Conservation (phyloP, 1,140 invertebrate genomes). For the Drosophila mauritiana region DNA sequence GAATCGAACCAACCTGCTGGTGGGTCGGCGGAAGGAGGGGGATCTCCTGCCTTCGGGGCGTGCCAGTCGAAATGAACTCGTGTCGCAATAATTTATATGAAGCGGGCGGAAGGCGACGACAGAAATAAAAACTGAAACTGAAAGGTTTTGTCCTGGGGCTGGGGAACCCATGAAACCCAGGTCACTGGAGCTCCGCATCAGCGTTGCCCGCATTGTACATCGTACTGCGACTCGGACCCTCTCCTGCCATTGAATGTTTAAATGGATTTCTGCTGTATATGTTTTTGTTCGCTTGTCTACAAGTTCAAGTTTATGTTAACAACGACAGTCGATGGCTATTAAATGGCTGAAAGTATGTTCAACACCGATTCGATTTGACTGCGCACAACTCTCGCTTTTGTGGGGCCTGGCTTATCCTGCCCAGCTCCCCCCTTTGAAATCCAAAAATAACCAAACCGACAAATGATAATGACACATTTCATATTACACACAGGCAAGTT, state of each 20-base stretch:
- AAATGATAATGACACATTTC: conserved; percentile 78
- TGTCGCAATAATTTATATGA: conserved; percentile 78
- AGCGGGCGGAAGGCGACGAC: conserved; percentile 41
- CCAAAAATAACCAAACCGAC: conserved; percentile 62
- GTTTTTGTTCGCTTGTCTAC: conserved; percentile 68
- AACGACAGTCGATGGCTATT: conserved; percentile 75
- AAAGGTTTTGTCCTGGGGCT: conserved; percentile 13
- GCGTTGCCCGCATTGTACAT: conserved; percentile 1
- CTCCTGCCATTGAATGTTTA: conserved; percentile 33
- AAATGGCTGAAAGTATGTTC: conserved; percentile 66
- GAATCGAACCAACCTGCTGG: conserved; percentile 49
- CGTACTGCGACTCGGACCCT: not conserved
- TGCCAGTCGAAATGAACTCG: conserved; percentile 59
- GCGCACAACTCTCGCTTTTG: conserved; percentile 10
- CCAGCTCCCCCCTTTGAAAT: not conserved
- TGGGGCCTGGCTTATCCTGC: conserved; percentile 22
- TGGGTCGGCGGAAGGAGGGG: not conserved
- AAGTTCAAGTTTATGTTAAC: conserved; percentile 77
- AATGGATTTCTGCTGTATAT: conserved; percentile 75
- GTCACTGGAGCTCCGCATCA: not conserved
- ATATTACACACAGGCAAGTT: conserved; percentile 47
- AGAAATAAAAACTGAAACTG: conserved; percentile 62
- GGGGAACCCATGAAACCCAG: conserved; percentile 1
- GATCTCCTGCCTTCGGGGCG: conserved; percentile 48
- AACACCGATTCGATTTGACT: conserved; percentile 31